Conservation (phyloP, 2,888 invertebrate genomes). For the Monoplex corrugatus region DNA sequence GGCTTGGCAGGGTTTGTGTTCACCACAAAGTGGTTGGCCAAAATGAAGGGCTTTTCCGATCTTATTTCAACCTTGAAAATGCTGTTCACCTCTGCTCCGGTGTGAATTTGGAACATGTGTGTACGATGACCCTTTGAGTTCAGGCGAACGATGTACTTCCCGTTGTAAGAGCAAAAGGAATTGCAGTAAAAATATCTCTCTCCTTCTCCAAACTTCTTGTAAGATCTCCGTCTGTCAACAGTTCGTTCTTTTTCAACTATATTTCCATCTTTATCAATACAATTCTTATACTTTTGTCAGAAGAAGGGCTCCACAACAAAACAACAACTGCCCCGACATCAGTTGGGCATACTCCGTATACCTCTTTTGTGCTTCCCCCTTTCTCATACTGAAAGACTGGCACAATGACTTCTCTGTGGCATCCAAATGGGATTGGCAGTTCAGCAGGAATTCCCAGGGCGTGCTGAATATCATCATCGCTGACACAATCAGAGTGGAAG, state of each 20-base stretch:
- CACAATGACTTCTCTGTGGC: neutral
- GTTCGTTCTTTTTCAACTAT: no score
- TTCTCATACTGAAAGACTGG: neutral
- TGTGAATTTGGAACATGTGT: neutral
- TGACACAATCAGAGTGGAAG: neutral
- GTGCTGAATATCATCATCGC: neutral
- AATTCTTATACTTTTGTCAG: neutral
- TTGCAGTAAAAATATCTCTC: neutral
- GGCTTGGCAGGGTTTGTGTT: neutral
- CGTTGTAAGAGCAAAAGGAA: neutral
- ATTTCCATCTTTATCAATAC: neutral
- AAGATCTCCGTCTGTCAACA: no score
- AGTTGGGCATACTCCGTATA: neutral
- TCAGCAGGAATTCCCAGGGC: neutral
- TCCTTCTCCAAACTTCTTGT: neutral
- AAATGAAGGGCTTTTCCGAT: neutral
- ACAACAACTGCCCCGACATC: neutral
- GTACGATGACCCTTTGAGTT: neutral
- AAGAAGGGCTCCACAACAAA: neutral
- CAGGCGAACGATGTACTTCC: neutral
- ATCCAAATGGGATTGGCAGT: neutral
- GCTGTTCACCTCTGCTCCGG: no score
- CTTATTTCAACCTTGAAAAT: neutral
- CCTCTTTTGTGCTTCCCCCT: neutral
- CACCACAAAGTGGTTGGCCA: neutral